Percentiles rank a stretch among this genome's conserved stretches.
phyloP scores from a whole-genome alignment of 2,797 vertebrate genomes.

The Phrynocephalus forsythii region DNA sequence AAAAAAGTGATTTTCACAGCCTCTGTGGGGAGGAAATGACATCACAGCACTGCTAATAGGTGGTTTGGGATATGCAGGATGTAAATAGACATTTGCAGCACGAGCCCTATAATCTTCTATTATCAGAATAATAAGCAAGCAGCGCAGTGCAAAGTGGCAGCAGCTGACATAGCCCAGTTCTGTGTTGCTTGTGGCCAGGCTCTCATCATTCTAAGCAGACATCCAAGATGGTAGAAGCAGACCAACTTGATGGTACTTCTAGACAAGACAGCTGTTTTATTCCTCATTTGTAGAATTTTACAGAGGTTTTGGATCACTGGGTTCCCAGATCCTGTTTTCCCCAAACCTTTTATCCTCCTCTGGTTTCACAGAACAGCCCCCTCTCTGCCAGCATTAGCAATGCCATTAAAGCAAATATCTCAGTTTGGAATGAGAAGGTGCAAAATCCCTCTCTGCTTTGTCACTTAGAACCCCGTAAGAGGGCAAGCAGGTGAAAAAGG shows the following conservation, averaged over 20 bases:
- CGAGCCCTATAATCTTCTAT: slow-evolving; percentile 73
- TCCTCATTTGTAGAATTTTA: slow-evolving; percentile 2
- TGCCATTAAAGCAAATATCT: not conserved
- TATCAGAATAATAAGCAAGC: slow-evolving; percentile 70
- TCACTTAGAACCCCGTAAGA: slow-evolving; percentile 67
- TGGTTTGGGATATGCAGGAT: slow-evolving; percentile 66
- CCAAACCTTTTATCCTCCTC: too few species aligned
- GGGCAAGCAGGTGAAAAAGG: slow-evolving; percentile 74
- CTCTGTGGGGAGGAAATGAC: slow-evolving; percentile 62
- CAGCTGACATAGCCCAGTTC: slow-evolving; percentile 8
- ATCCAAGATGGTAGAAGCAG: not conserved
- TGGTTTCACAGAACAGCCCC: not conserved
- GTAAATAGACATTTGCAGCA: slow-evolving; percentile 70
- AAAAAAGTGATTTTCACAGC: not conserved
- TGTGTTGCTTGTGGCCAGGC: not conserved
- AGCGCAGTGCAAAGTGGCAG: slow-evolving; percentile 24
- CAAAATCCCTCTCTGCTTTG: slow-evolving; percentile 55
- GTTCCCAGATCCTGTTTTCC: too few species aligned
- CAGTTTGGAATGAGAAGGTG: slow-evolving; percentile 42
- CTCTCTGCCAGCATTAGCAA: not conserved
- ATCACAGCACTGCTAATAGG: slow-evolving; percentile 64
- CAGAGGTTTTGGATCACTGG: too few species aligned
- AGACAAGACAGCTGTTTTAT: not conserved
- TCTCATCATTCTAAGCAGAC: not conserved
- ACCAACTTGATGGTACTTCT: not conserved